Conservation (phyloP, 2,113 vertebrate genomes). For the Ramphastos sulfuratus region DNA sequence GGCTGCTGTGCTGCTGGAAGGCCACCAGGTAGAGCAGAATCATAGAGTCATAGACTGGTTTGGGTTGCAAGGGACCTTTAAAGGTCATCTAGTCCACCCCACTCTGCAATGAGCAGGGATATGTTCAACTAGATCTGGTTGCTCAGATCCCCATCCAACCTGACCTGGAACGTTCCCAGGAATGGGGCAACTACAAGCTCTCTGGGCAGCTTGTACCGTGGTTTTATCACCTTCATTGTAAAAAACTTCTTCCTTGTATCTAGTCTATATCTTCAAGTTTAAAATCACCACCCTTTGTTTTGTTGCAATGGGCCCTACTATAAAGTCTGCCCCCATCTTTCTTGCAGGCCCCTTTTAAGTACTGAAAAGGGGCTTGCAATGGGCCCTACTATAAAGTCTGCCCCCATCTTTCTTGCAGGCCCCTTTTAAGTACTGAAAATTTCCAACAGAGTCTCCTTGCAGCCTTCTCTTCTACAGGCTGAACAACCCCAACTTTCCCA, state of each 20-base stretch:
- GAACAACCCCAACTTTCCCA: background rate
- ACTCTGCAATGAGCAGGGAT: background rate
- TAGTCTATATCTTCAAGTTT: background rate
- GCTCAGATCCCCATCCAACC: background rate
- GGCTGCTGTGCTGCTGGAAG: background rate
- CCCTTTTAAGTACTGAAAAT: background rate
- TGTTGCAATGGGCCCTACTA: background rate
- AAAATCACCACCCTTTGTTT: background rate
- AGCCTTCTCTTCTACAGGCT: background rate
- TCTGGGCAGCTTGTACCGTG: background rate
- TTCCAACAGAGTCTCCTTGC: background rate
- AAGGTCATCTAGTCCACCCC: background rate
- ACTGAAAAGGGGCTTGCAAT: too few species aligned
- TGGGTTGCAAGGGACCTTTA: background rate
- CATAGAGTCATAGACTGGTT: background rate
- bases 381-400: background rate
- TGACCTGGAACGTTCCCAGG: background rate
- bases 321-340: background rate
- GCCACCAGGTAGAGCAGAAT: background rate
- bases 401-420: background rate
- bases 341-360: background rate
- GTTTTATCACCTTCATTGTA: background rate
- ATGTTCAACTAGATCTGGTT: background rate
- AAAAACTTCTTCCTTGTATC: background rate
- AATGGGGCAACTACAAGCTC: background rate